These are phyloP conservation scores for Escarpia spicata DNA, from an alignment of 2,888 invertebrate genomes.

Conservation along the genomic window DNA sequence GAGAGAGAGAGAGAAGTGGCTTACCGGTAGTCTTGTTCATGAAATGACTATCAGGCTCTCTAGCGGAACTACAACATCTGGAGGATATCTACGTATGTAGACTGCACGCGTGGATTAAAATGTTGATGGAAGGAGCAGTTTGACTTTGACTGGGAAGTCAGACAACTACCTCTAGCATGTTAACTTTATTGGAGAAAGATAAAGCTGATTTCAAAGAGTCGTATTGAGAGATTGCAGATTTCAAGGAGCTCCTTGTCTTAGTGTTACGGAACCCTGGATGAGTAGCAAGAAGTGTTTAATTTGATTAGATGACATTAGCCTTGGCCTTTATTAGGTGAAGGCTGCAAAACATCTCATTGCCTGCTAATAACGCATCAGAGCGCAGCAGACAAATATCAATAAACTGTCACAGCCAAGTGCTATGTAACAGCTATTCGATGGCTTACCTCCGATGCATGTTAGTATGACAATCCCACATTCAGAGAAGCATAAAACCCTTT, in stretches of 20 bases:
- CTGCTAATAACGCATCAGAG: neutral
- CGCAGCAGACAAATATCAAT: neutral
- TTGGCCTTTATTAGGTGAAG: neutral
- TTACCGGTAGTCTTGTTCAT: too few relatives aligned
- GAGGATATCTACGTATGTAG: too few relatives aligned
- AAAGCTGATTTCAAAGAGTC: too few relatives aligned
- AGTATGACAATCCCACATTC: neutral
- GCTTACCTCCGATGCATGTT: neutral
- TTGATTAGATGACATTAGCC: neutral
- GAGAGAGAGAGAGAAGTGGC: too few relatives aligned
- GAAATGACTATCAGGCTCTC: too few relatives aligned
- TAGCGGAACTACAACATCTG: too few relatives aligned
- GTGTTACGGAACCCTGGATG: neutral
- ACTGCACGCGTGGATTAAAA: too few relatives aligned
- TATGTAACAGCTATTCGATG: neutral
- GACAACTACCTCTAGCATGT: too few relatives aligned
- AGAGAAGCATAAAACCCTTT: neutral
- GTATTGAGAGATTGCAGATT: neutral
- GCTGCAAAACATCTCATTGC: neutral
- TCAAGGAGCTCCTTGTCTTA: neutral
- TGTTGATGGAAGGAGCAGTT: too few relatives aligned
- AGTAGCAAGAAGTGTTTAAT: neutral
- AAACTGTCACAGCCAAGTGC: conserved; percentile 6
- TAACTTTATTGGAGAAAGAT: too few relatives aligned
- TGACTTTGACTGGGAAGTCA: too few relatives aligned